Evolutionary conservation across 92 coral and sea anemone species (phyloP).

Genomic region (Parazoanthus atlanticus): DNA sequence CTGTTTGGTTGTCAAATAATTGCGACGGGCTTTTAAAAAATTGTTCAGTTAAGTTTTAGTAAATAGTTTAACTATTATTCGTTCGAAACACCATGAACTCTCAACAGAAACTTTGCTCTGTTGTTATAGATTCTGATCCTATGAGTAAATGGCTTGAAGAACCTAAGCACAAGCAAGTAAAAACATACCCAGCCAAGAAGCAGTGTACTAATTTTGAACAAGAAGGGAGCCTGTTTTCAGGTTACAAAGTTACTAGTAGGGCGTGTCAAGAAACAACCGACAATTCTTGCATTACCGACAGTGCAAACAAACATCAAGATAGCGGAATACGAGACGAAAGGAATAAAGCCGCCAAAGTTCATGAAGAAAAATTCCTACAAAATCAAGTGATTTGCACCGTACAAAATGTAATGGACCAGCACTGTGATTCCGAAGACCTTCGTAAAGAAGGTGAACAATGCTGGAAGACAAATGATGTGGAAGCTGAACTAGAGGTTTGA

Average conservation of each 20-base stretch:
- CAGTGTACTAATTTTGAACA: background rate
- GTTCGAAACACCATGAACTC: background rate
- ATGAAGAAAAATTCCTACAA: background rate
- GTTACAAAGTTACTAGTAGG: background rate
- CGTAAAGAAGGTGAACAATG: background rate
- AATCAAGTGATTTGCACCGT: background rate
- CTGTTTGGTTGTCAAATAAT: too few species aligned
- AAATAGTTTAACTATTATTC: too few species aligned
- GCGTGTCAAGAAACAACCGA: background rate
- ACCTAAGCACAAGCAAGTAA: slow-evolving; percentile 1
- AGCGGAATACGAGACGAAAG: background rate
- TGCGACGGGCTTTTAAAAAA: too few species aligned
- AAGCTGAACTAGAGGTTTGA: slow-evolving; percentile 1
- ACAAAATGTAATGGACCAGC: too few species aligned
- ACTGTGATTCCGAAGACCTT: background rate
- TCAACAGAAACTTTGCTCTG: background rate
- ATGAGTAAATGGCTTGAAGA: background rate
- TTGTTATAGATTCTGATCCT: background rate
- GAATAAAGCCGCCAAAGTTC: background rate
- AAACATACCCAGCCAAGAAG: slow-evolving; percentile 3
- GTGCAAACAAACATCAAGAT: background rate
- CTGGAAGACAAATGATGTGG: background rate
- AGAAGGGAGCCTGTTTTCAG: background rate
- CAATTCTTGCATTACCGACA: background rate
- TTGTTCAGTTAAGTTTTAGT: too few species aligned